phyloP scores from a whole-genome alignment of 2,888 invertebrate species.

The Torymus tubicola region DNA sequence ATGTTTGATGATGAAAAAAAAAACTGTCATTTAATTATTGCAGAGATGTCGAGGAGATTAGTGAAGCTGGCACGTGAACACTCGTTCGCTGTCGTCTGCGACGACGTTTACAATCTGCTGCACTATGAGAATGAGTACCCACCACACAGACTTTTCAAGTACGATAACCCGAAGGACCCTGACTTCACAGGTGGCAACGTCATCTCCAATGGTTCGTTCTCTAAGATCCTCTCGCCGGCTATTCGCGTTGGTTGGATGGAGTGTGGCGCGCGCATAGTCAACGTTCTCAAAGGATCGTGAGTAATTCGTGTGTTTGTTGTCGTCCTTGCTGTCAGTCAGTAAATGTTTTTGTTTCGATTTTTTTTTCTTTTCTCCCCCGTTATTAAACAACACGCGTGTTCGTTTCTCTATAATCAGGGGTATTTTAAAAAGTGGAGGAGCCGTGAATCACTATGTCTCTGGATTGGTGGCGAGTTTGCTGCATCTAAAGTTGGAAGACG shows the following conservation, averaged over 20 bases:
- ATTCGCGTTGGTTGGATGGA: constrained; percentile 83
- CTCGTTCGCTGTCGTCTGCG: constrained; percentile 78
- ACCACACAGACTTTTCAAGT: constrained; percentile 78
- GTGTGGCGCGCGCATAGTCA: constrained; percentile 76
- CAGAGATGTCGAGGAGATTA: constrained; percentile 75
- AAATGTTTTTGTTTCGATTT: too few species aligned
- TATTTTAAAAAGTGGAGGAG: constrained; percentile 79
- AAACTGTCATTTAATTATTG: constrained; percentile 2
- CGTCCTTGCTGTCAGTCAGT: too few species aligned
- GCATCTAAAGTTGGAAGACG: constrained; percentile 77
- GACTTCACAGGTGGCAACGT: constrained; percentile 78
- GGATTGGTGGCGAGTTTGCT: constrained; percentile 79
- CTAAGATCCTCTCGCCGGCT: constrained; percentile 82
- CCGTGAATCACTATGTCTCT: constrained; percentile 80
- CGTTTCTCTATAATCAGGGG: constrained; percentile 73
- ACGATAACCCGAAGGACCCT: constrained; percentile 75
- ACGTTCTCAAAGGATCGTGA: constrained; percentile 74
- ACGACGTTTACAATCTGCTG: constrained; percentile 82
- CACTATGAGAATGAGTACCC: constrained; percentile 75
- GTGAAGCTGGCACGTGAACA: constrained; percentile 76
- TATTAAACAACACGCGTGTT: neutral
- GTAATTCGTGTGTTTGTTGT: constrained; percentile 44
- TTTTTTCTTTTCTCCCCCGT: neutral
- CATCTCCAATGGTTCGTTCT: constrained; percentile 82
- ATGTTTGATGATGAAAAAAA: neutral